These are phyloP conservation scores for Anabas testudineus DNA, from an alignment of 2,797 vertebrate genomes.

Conservation along the genomic window DNA sequence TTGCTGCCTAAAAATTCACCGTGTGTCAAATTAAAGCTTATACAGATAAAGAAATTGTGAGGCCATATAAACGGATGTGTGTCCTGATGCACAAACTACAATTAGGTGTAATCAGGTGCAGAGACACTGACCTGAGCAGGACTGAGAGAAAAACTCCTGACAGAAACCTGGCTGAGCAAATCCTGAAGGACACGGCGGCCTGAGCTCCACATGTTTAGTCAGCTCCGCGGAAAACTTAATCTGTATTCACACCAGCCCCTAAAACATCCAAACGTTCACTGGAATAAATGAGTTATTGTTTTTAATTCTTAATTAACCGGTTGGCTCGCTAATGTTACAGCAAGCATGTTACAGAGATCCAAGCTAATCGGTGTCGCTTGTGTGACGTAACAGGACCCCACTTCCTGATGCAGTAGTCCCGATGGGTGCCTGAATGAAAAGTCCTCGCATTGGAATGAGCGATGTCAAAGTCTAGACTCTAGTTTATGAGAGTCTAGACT, in stretches of 20 bases:
- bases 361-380: not conserved
- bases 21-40: no score
- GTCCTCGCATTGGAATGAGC: rapidly evolving
- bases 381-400: conserved; percentile 44
- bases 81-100: no score
- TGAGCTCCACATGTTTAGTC: conserved; percentile 76
- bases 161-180: conserved; percentile 50
- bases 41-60: no score
- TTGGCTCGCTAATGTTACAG: not conserved
- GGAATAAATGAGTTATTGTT: not conserved
- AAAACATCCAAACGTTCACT: not conserved
- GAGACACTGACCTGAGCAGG: conserved; percentile 62
- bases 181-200: conserved; percentile 78
- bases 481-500: no score
- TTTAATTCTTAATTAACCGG: rapidly evolving
- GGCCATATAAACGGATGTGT: no score
- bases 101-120: not conserved
- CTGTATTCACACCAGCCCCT: not conserved
- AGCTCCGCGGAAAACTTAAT: not conserved
- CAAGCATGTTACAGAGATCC: not conserved
- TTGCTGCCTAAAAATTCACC: no score
- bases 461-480: no score
- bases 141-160: conserved; percentile 70
- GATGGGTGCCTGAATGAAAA: conserved; percentile 51
- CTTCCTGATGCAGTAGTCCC: not conserved